These are phyloP conservation scores for Drosophila serrata DNA, from an alignment of 1,140 invertebrate genomes.

Conservation along the genomic window DNA sequence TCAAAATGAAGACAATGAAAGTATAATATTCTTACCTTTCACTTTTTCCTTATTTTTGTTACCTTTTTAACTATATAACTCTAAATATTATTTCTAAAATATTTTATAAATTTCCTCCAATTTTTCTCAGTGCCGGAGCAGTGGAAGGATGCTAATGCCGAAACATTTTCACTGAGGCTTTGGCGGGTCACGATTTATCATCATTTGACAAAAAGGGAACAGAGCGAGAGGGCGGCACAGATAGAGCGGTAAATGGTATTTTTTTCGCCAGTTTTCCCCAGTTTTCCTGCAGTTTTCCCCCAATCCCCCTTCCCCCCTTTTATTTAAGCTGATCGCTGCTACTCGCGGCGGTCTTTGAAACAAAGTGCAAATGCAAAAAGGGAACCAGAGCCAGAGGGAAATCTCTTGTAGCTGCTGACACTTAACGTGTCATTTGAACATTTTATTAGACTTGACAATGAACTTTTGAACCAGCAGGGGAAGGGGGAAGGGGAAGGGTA, in stretches of 20 bases:
- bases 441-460: conserved; percentile 84
- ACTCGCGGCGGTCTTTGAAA: conserved; percentile 54
- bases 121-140: conserved; percentile 7
- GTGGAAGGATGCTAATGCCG: conserved; percentile 38
- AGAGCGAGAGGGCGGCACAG: conserved; percentile 16
- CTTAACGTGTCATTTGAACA: conserved; percentile 82
- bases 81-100: not conserved
- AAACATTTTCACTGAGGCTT: conserved; percentile 71
- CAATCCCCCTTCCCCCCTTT: conserved; percentile 3
- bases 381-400: conserved; percentile 29
- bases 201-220: conserved; percentile 81
- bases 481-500: not conserved
- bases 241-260: conserved; percentile 51
- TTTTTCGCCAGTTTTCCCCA: conserved; percentile 46
- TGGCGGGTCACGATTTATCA: conserved; percentile 79
- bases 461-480: conserved; percentile 66
- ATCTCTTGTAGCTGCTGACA: conserved; percentile 72
- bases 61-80: not conserved
- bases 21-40: not conserved
- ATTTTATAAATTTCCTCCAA: no score
- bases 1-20: not conserved
- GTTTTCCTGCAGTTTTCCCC: conserved; percentile 34
- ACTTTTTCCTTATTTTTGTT: not conserved
- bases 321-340: conserved; percentile 11
- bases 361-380: conserved; percentile 38